Evolutionary conservation across 2,888 invertebrate genomes (phyloP).

Genomic region (Amiota mariae): DNA sequence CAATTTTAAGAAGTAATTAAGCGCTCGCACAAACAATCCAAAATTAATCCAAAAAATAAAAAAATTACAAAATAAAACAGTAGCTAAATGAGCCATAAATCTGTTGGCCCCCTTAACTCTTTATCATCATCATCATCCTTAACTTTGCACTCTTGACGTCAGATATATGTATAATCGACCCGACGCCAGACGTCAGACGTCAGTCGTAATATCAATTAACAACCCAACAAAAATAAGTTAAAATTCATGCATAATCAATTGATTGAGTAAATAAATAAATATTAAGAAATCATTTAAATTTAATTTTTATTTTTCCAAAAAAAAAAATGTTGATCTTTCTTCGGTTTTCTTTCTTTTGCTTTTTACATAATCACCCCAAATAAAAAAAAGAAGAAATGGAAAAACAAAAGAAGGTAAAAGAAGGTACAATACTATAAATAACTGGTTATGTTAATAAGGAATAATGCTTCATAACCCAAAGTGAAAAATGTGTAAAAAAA

Average conservation of each 20-base stretch:
- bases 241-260: slow-evolving; percentile 28
- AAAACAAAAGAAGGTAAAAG: slow-evolving; percentile 37
- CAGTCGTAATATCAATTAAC: slow-evolving; percentile 5
- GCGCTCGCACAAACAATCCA: too few species aligned
- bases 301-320: slow-evolving; percentile 36
- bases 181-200: too few species aligned
- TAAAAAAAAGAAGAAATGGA: slow-evolving; percentile 22
- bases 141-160: too few species aligned
- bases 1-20: too few species aligned
- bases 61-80: too few species aligned
- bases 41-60: too few species aligned
- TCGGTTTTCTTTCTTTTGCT: slow-evolving; percentile 39
- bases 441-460: too few species aligned
- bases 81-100: too few species aligned
- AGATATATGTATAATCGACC: too few species aligned
- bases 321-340: slow-evolving; percentile 22
- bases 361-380: slow-evolving; percentile 50
- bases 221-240: not conserved
- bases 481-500: not conserved
- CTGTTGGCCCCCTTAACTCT: too few species aligned
- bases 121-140: too few species aligned
- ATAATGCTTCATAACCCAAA: not conserved
- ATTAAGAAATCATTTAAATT: slow-evolving; percentile 57
- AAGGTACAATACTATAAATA: not conserved
- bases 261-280: slow-evolving; percentile 43